These are phyloP conservation scores for Dunckerocampus dactyliophorus DNA, from an alignment of 2,113 vertebrate genomes.

Conservation along the genomic window DNA sequence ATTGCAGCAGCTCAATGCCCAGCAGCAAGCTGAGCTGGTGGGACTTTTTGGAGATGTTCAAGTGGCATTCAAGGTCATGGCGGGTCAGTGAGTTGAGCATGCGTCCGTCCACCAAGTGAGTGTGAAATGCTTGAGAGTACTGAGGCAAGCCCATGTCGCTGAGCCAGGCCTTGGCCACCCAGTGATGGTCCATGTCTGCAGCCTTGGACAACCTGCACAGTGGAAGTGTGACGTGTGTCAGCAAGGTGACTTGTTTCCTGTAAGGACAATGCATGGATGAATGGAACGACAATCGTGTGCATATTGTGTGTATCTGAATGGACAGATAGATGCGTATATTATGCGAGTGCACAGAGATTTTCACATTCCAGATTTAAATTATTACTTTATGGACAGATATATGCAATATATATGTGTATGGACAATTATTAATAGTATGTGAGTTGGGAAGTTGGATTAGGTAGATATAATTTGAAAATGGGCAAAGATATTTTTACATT, in stretches of 20 bases:
- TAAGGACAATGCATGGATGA: too few relatives aligned
- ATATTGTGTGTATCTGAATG: too few relatives aligned
- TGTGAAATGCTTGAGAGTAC: constrained; percentile 86
- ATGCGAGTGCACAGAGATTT: too few relatives aligned
- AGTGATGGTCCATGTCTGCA: constrained; percentile 86
- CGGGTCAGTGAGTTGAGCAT: constrained; percentile 80
- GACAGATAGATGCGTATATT: too few relatives aligned
- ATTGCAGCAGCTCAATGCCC: constrained; percentile 82
- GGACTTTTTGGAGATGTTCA: constrained; percentile 81
- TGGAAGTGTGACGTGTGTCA: background rate
- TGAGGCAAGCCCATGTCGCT: constrained; percentile 81
- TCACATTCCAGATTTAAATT: too few relatives aligned
- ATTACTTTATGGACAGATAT: too few relatives aligned
- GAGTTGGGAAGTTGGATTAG: too few relatives aligned
- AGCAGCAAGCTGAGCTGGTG: constrained; percentile 84
- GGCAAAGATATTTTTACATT: too few relatives aligned
- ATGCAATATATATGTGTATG: too few relatives aligned
- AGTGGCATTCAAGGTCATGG: constrained; percentile 79
- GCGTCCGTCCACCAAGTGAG: constrained; percentile 81
- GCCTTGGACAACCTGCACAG: constrained; percentile 77
- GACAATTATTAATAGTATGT: too few relatives aligned
- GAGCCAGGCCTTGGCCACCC: constrained; percentile 87
- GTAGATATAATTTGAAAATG: too few relatives aligned
- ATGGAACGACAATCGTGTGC: too few relatives aligned
- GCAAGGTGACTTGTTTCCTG: background rate